Conservation (phyloP, 2,888 invertebrate genomes). For the Caenorhabditis sulstoni region DNA sequence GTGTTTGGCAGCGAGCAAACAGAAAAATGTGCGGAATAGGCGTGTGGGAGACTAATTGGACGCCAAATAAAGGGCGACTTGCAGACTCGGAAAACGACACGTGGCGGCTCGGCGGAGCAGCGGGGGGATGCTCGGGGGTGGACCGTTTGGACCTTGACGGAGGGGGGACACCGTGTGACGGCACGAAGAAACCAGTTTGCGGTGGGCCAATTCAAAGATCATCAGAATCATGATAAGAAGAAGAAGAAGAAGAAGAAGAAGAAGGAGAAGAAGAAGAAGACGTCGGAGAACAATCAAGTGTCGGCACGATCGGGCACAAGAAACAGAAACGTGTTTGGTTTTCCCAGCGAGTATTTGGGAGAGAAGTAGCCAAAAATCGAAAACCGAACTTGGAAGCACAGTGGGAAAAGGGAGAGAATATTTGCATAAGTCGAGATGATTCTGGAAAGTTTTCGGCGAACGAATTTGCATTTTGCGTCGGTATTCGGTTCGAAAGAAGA, state of each 20-base stretch:
- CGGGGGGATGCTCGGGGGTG: background rate
- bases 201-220: constrained; percentile 34
- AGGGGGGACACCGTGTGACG: constrained; percentile 1
- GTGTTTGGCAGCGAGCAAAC: constrained; percentile 33
- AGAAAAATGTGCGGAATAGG: too few relatives aligned
- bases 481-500: background rate
- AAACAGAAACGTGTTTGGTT: constrained; percentile 9
- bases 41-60: constrained; percentile 45
- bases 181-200: constrained; percentile 30
- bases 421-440: constrained; percentile 23
- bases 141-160: background rate
- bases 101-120: background rate
- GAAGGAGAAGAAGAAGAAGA: constrained; percentile 1
- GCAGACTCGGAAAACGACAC: background rate
- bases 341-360: constrained; percentile 12
- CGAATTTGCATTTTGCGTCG: constrained; percentile 13
- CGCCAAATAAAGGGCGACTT: constrained; percentile 38
- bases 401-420: background rate
- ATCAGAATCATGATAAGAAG: constrained; percentile 37
- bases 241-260: constrained; percentile 3
- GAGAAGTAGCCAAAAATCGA: constrained; percentile 27
- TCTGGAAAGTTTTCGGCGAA: constrained; percentile 3
- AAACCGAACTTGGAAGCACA: constrained; percentile 15
- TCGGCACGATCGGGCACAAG: constrained; percentile 35
- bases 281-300: constrained; percentile 26